Evolutionary conservation across 2,113 vertebrate genomes (phyloP).

Genomic region (Phalacrocorax pelagicus): DNA sequence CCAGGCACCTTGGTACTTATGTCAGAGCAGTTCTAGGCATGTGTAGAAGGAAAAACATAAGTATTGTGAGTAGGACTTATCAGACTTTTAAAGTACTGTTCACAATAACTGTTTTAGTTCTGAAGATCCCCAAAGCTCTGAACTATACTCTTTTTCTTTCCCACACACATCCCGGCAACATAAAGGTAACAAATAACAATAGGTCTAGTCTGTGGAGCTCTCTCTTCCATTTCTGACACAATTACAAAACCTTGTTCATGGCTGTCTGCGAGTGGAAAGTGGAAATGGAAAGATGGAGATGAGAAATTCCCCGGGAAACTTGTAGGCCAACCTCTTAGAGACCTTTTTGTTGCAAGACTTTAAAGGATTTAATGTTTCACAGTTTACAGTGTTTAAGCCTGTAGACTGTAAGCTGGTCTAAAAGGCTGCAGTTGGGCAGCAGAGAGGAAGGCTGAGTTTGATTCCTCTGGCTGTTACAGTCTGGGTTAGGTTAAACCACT

Average conservation of each 20-base stretch:
- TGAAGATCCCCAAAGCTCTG: background rate
- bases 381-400: background rate
- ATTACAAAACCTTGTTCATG: background rate
- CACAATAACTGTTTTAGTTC: background rate
- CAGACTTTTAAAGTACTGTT: background rate
- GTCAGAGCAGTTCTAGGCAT: background rate
- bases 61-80: background rate
- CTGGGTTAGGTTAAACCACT: background rate
- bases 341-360: background rate
- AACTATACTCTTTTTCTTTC: background rate
- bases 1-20: background rate
- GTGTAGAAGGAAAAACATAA: background rate
- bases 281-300: background rate
- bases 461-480: background rate
- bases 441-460: background rate
- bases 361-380: background rate
- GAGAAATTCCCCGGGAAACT: background rate
- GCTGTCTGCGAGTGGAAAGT: background rate
- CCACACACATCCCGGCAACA: accelerated
- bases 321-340: background rate
- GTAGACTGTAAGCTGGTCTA: background rate
- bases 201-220: background rate
- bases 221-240: background rate
- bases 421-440: background rate
- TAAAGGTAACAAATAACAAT: background rate